Evolutionary conservation across 2,113 vertebrate species (phyloP).

Genomic region (Quiscalus mexicanus): DNA sequence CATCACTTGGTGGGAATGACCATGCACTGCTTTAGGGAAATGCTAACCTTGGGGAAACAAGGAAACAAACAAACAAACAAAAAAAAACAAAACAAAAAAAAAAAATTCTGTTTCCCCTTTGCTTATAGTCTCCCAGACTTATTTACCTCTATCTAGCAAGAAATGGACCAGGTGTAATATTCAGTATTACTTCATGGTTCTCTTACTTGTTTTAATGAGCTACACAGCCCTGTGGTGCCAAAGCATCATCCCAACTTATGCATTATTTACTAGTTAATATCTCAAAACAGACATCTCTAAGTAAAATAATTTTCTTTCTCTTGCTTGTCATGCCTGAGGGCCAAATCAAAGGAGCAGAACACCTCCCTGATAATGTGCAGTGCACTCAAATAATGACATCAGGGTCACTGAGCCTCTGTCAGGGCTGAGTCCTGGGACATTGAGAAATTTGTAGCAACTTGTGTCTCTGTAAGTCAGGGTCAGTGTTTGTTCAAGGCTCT

Average conservation of each 20-base stretch:
- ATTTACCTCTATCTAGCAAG: neutral
- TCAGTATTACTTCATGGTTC: neutral
- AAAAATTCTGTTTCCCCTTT: neutral
- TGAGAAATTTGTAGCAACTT: neutral
- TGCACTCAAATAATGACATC: neutral
- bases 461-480: neutral
- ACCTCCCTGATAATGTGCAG: neutral
- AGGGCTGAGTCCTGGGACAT: neutral
- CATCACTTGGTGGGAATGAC: neutral
- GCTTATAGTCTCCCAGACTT: neutral
- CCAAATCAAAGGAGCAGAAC: neutral
- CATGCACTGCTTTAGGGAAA: neutral
- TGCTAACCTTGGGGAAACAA: neutral
- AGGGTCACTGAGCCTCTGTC: neutral
- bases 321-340: neutral
- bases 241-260: constrained; percentile 26
- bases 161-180: neutral
- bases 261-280: constrained; percentile 70
- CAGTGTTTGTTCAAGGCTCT: neutral
- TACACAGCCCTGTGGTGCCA: neutral
- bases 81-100: neutral
- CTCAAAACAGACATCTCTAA: constrained; percentile 45
- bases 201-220: constrained; percentile 23
- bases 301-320: neutral
- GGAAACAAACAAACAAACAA: neutral